These are phyloP conservation scores for Perizoma affinitatum DNA, from an alignment of 2,888 invertebrate species.

Conservation along the genomic window DNA sequence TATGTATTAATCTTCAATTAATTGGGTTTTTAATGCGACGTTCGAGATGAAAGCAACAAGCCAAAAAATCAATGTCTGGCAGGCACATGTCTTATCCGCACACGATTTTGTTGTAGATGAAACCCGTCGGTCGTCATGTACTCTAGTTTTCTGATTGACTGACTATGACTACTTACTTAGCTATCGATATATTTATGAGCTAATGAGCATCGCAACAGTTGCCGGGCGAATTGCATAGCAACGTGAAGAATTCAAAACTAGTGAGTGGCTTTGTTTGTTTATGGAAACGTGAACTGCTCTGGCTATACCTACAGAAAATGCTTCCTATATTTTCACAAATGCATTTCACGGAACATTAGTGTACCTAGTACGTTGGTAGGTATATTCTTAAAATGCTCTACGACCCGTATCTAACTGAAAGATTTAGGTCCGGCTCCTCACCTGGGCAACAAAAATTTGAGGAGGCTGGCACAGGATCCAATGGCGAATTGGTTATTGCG, in stretches of 20 bases:
- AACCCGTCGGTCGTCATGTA: too few species aligned
- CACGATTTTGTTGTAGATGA: too few species aligned
- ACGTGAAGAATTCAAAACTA: conserved; percentile 24
- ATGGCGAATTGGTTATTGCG: too few species aligned
- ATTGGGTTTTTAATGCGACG: background rate
- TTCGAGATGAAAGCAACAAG: background rate
- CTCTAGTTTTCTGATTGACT: too few species aligned
- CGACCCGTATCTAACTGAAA: too few species aligned
- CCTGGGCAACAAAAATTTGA: too few species aligned
- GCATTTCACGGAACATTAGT: conserved; percentile 8
- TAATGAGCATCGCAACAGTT: conserved; percentile 11
- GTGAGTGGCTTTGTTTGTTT: conserved; percentile 24
- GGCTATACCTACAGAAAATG: conserved; percentile 10
- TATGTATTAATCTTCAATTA: background rate
- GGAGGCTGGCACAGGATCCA: too few species aligned
- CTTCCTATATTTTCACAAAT: conserved; percentile 18
- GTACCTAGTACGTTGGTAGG: background rate
- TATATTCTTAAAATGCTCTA: background rate
- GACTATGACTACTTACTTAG: background rate
- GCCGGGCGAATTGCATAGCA: conserved; percentile 13
- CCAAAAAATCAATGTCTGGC: background rate
- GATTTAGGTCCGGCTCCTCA: too few species aligned
- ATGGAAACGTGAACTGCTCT: conserved; percentile 16
- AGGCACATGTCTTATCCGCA: too few species aligned
- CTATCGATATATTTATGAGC: background rate